phyloP scores from a whole-genome alignment of 1,140 invertebrate genomes.

The Papilio polyxenes region DNA sequence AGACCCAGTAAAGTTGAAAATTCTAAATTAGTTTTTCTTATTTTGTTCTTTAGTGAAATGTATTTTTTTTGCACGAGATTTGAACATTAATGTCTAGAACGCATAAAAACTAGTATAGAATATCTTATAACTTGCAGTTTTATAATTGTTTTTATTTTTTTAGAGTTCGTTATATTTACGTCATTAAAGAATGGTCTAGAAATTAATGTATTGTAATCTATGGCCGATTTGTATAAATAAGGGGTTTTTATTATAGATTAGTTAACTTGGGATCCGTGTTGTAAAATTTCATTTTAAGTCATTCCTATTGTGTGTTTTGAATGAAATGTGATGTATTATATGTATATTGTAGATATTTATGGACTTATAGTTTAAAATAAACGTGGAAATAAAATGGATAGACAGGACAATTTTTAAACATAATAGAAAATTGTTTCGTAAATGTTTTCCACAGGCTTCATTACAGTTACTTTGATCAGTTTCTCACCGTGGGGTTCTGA shows the following conservation, averaged over 20 bases:
- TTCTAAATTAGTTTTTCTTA: not conserved
- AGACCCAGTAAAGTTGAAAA: not conserved
- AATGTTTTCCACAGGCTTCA: not conserved
- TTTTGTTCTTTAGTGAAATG: not conserved
- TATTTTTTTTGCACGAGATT: not conserved
- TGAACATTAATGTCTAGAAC: not conserved
- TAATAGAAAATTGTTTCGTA: not conserved
- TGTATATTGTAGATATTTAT: not conserved
- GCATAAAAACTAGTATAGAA: not conserved
- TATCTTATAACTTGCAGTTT: not conserved
- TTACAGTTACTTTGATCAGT: not conserved
- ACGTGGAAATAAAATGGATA: not conserved
- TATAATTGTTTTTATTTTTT: not conserved
- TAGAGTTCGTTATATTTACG: not conserved
- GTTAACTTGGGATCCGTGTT: not conserved
- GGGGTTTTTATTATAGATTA: not conserved
- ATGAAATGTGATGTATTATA: not conserved
- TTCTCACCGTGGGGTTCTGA: too few relatives aligned
- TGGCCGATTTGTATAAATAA: not conserved
- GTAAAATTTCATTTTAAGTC: constrained; percentile 1
- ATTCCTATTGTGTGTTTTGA: constrained; percentile 20
- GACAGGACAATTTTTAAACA: not conserved
- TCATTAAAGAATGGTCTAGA: not conserved
- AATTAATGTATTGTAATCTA: not conserved
- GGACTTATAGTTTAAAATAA: not conserved